These are phyloP conservation scores for Nymphalis c-album DNA, from an alignment of 2,888 invertebrate species.

Conservation along the genomic window DNA sequence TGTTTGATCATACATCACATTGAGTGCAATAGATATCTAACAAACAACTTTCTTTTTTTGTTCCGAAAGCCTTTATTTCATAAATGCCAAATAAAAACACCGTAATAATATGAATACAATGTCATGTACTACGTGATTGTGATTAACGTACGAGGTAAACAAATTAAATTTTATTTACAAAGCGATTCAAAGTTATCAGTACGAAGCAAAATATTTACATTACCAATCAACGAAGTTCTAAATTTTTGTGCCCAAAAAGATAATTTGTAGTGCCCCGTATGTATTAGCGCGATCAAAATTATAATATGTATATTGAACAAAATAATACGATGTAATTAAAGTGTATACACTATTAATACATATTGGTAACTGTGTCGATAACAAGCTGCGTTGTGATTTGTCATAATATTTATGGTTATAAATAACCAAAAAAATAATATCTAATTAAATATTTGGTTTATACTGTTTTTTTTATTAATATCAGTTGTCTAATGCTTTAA, in stretches of 20 bases:
- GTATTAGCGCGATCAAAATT: slow-evolving; percentile 6
- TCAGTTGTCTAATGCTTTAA: background rate
- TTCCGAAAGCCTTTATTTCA: background rate
- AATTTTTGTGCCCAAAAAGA: slow-evolving; percentile 54
- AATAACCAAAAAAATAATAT: background rate
- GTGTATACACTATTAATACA: background rate
- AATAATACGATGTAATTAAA: background rate
- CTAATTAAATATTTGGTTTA: background rate
- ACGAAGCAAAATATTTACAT: slow-evolving; percentile 55
- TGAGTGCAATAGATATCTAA: background rate
- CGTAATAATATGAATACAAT: background rate
- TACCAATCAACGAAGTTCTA: slow-evolving; percentile 40
- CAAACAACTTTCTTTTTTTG: background rate
- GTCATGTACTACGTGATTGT: background rate
- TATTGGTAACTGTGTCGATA: slow-evolving; percentile 3
- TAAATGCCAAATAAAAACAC: background rate
- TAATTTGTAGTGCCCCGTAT: slow-evolving; percentile 32
- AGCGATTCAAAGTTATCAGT: slow-evolving; percentile 41
- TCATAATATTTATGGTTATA: no score
- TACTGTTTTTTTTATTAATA: background rate
- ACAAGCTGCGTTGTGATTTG: background rate
- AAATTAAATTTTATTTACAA: slow-evolving; percentile 43
- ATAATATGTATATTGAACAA: background rate
- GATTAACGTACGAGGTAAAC: slow-evolving; percentile 10
- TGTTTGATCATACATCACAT: no score